Base-by-base conservation (phyloP, 2,888 invertebrate genomes). In the Rhingia campestris region DNA sequence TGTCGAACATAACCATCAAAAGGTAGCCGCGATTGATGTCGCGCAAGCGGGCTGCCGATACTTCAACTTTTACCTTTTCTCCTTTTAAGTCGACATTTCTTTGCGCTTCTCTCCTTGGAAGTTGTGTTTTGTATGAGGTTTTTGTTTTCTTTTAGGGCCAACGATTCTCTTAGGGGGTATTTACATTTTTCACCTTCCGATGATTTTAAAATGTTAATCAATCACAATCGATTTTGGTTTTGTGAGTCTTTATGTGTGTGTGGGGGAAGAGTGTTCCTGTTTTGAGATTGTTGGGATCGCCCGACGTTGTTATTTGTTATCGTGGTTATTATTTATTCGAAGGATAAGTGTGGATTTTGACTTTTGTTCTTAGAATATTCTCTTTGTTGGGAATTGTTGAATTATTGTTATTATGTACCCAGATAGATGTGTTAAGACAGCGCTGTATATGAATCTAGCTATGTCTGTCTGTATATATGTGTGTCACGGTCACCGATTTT, bases 141-240 rank as follows among this genome's bases (percentile, higher is more conserved):
- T 22, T 22, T 22, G 1, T 69, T 63, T 74, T 43, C n/a, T 12
- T 56, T 14, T 9, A 30, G 58, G 47, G 51, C 58, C 39, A 51
- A 45, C 51, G 63, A 35, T 70, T 59, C 59, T 73, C 51, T 45
- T 58, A 37, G 72, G 47, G 12, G 67, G 63, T 79, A 63, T 80
- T 80, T 56, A 67, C 74, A 80, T 80, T 80, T 67, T 74, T 74
- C 61, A 80, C 63, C 58, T 77, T 74, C 22, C 79, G 79, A 59
- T 73, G 73, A 69, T 69, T 79, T 74, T 51, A 79, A 82, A 74
- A 82, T 79, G 82, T 82, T 82, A 79, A 82, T 82, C 79, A 82
- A 82, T 82, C 79, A 81, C 76, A 51, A 69, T 79, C 69, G 79
- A 82, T 63, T 72, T 73, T 67, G 47, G 32, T 59, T 39, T 81